A percentile compares a stretch with the other conserved stretches of the same genome.
Conservation (phyloP, 2,113 vertebrate genomes). For the Thalassarche chlororhynchos region DNA sequence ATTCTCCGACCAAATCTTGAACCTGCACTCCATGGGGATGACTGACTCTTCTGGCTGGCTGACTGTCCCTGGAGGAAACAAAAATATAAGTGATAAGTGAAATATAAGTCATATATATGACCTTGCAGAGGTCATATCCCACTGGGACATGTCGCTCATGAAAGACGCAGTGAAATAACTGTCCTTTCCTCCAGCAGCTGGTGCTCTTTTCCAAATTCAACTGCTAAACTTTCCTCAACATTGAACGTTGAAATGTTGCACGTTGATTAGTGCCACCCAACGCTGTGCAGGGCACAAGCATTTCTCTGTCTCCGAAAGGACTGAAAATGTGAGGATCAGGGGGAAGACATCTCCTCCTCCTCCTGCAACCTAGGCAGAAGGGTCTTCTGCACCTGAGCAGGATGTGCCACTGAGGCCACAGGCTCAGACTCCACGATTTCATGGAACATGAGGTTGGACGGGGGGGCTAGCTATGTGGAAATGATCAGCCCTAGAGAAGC, state of each 20-base stretch:
- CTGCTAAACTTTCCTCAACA: background rate
- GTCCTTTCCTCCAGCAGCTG: background rate
- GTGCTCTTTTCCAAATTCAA: background rate
- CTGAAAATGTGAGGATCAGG: background rate
- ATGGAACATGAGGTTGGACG: background rate
- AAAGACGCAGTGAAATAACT: background rate
- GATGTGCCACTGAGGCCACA: background rate
- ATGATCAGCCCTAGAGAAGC: background rate
- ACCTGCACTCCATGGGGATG: background rate
- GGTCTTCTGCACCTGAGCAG: background rate
- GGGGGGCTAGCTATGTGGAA: background rate
- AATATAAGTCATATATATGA: background rate
- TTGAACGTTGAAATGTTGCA: background rate
- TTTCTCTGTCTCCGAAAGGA: background rate
- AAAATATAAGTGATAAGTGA: background rate
- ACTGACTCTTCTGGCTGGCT: background rate
- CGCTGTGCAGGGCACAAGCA: background rate
- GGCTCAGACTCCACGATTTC: background rate
- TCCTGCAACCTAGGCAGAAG: background rate
- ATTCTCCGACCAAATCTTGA: rapidly evolving
- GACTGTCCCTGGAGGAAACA: background rate
- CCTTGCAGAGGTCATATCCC: background rate
- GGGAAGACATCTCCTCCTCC: background rate
- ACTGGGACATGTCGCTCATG: background rate
- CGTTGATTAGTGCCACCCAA: background rate